These are phyloP conservation scores for Paguma larvata DNA, from an alignment of 2,797 vertebrate genomes.

Conservation along the genomic window DNA sequence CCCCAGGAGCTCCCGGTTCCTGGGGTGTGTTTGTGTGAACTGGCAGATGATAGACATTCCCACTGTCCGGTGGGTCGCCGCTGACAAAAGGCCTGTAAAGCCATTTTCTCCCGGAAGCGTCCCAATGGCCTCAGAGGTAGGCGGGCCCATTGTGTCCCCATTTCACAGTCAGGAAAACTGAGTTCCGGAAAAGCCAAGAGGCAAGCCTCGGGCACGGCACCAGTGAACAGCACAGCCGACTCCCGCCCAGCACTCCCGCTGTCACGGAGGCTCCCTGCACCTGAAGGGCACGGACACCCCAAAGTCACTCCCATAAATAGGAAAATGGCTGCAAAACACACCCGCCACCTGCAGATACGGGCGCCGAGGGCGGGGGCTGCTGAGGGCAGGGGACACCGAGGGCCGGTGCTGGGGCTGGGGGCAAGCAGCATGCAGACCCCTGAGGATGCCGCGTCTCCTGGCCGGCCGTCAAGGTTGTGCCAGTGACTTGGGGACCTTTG, in stretches of 20 bases:
- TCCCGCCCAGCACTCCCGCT: not conserved
- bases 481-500: not conserved
- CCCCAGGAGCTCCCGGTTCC: not conserved
- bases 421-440: not conserved
- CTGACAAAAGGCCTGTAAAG: not conserved
- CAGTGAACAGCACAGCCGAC: not conserved
- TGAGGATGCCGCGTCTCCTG: not conserved
- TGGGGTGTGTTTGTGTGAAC: no score
- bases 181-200: not conserved
- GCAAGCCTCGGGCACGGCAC: not conserved
- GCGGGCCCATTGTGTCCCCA: rapidly evolving
- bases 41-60: not conserved
- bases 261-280: rapidly evolving
- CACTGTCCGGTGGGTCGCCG: not conserved
- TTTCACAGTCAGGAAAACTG: not conserved
- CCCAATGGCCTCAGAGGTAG: not conserved
- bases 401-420: not conserved
- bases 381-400: not conserved
- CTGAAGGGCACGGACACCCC: not conserved
- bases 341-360: no score
- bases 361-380: not conserved
- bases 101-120: not conserved
- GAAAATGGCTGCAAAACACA: not conserved
- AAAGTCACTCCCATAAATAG: rapidly evolving
- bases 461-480: not conserved